phyloP scores from a whole-genome alignment of 2,888 invertebrate species.

The Thelaira solivaga region DNA sequence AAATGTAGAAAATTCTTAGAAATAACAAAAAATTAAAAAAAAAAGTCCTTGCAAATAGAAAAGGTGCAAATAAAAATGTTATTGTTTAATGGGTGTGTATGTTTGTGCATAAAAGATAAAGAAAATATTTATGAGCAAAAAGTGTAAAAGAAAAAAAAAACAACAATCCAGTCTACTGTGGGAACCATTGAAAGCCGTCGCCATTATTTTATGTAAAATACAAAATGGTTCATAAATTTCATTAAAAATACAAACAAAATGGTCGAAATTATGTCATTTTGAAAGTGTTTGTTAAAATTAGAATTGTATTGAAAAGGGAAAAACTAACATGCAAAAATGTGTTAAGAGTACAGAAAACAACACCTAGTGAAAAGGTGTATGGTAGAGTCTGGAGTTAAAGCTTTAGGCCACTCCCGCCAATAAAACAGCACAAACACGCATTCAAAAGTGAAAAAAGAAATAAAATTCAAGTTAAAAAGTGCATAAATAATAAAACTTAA shows the following conservation, averaged over 20 bases:
- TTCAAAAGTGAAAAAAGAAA: slow-evolving; percentile 8
- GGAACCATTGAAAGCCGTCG: slow-evolving; percentile 53
- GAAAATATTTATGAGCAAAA: slow-evolving; percentile 36
- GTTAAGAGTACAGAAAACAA: slow-evolving; percentile 3
- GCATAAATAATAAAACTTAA: neutral
- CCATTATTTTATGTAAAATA: slow-evolving; percentile 49
- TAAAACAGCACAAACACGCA: neutral
- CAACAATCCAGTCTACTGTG: slow-evolving; percentile 41
- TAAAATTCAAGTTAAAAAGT: slow-evolving; percentile 1
- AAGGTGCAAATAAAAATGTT: slow-evolving; percentile 31
- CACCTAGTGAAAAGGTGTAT: slow-evolving; percentile 23
- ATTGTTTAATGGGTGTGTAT: neutral
- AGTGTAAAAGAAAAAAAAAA: slow-evolving; percentile 41
- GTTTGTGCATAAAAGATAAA: slow-evolving; percentile 7
- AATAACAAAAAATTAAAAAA: slow-evolving; percentile 25
- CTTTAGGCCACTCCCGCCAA: neutral
- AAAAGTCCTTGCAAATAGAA: slow-evolving; percentile 23
- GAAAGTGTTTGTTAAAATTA: slow-evolving; percentile 31
- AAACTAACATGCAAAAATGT: neutral
- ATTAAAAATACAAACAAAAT: slow-evolving; percentile 40
- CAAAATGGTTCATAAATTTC: slow-evolving; percentile 48
- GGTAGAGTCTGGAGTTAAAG: no score
- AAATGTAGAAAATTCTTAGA: slow-evolving; percentile 43
- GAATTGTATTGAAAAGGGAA: neutral
- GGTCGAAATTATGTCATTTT: slow-evolving; percentile 43